Evolutionary conservation across 2,888 invertebrate species (phyloP), one percentile per base, ranked within the genome.

Genomic region (Choristoneura rosaceana): DNA sequence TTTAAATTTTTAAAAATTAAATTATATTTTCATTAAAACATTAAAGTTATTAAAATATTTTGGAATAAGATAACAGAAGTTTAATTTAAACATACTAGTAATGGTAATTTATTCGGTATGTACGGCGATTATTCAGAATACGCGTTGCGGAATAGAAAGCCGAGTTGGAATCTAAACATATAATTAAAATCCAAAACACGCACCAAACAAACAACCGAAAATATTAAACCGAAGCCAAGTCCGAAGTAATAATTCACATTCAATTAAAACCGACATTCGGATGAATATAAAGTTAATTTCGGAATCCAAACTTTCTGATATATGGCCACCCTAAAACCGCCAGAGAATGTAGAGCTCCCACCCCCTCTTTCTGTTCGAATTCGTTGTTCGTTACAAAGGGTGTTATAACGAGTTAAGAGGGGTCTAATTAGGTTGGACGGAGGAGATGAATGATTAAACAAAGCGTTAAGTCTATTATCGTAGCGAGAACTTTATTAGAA

Each of bases 401-500:
- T 81, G 82, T 75, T 82, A 76, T 82, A 82, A 84, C 80, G 79
- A 84, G 85, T 81, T 84, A 79, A 73, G 81, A 86, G 81, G 81
- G 87, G 74, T 86, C 89, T 84, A 78, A 84, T 84, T 88, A 86
- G 76, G 76, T 81, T 89, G 90, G 91, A 80, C 81, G 83, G 82
- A 78, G 79, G 81, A 91, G 90, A 93, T 93, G 88, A 94, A 93
- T 94, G 90, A 93, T 93, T 92, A 91, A 92, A 90, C 90, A 90
- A 88, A 88, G 88, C 88, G 91, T 87, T 93, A 93, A 93, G 91
- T 92, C 89, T 91, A 92, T 93, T 92, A 92, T 89, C 88, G 89
- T 82, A 85, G 88, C 87, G 88, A 89, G 92, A 93, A 93, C 92
- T 93, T 94, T 93, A 93, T 93, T 92, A 92, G 88, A 86, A 85